Percentiles rank a stretch among this genome's conserved stretches.
phyloP scores from a whole-genome alignment of 1,140 invertebrate species.

The Schlechtendalia chinensis region DNA sequence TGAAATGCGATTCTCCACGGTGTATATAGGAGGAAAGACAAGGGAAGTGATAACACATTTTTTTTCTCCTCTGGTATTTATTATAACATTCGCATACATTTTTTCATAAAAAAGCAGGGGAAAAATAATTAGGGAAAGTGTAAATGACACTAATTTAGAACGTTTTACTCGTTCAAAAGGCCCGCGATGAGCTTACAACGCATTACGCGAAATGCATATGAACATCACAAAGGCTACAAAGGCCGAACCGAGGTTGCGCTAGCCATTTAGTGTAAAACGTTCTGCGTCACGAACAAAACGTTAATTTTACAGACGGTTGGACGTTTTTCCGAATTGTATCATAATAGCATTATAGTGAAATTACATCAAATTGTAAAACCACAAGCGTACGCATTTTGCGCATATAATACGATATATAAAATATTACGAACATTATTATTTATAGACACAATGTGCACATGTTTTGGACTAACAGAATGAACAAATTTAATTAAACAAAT shows the following conservation, averaged over 20 bases:
- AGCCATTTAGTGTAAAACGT: background rate
- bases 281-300: background rate
- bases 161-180: background rate
- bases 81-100: background rate
- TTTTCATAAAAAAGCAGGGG: background rate
- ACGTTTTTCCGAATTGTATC: background rate
- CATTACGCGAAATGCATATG: background rate
- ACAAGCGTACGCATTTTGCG: no score
- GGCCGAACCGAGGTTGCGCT: background rate
- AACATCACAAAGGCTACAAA: background rate
- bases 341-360: background rate
- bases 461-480: no score
- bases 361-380: no score
- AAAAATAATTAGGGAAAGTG: background rate
- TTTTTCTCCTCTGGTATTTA: background rate
- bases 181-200: background rate
- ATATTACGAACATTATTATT: no score
- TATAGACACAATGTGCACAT: no score
- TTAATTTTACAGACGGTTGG: background rate
- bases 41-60: background rate
- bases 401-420: no score
- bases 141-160: conserved; percentile 14
- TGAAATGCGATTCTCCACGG: background rate
- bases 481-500: no score
- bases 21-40: background rate